Evolutionary conservation across 2,797 vertebrate species (phyloP).

Genomic region (Anguilla obscura): DNA sequence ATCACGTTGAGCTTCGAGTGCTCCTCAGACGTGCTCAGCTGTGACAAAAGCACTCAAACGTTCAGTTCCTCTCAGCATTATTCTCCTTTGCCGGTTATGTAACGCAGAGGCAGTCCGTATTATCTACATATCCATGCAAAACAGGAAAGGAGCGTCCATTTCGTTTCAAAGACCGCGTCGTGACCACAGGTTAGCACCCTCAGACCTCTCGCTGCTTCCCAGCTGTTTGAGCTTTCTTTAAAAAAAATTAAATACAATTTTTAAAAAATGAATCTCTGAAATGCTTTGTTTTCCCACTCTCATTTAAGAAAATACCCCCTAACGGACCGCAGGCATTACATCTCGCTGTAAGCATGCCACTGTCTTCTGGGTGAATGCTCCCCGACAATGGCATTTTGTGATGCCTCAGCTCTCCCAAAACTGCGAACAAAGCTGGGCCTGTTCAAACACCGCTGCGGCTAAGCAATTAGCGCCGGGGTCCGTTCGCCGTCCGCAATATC

Average conservation of each 20-base stretch:
- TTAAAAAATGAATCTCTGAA: conserved; percentile 70
- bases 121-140: background rate
- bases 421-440: conserved; percentile 67
- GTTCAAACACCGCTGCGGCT: conserved; percentile 54
- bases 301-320: conserved; percentile 42
- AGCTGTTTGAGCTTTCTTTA: conserved; percentile 45
- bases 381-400: conserved; percentile 68
- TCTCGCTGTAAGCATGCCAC: conserved; percentile 56
- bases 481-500: background rate
- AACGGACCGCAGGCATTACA: conserved; percentile 31
- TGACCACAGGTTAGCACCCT: background rate
- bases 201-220: background rate
- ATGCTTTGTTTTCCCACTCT: conserved; percentile 58
- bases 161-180: background rate
- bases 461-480: conserved; percentile 34
- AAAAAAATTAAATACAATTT: conserved; percentile 47
- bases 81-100: background rate
- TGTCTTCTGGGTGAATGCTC: conserved; percentile 45
- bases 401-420: conserved; percentile 68
- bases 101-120: background rate
- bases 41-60: background rate
- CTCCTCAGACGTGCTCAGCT: background rate
- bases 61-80: background rate
- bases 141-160: background rate
- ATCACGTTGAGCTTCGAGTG: background rate